Evolutionary conservation across 2,113 vertebrate species (phyloP), one percentile per base, ranked within the genome.

Genomic region (Gavia stellata): DNA sequence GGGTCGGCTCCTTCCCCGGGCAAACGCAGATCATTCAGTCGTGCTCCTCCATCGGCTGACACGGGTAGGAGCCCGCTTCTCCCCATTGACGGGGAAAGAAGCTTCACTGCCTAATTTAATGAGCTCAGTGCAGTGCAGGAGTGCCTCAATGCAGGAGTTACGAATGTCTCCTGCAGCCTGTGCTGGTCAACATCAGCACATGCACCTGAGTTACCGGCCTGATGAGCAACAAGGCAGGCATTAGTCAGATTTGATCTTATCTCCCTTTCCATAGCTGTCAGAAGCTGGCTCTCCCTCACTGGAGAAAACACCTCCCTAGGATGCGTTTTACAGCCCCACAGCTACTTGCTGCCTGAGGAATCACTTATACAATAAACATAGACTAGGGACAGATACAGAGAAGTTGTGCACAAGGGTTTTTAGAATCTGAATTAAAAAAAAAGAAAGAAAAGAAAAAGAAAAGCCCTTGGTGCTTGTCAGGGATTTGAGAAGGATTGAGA

Each of bases 101-200:
- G 58, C 36, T 62, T 56, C 33, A 2, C 75, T 50, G 40, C 75
- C 36, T 17, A 3, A 52, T n/a, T 42, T 59, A 8, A 26, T 4
- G n/a, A 74, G 26, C 55, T 45, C 21, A 28, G 1, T 33, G 28
- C 26, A 49, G 25, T 3, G 36, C 44, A 65, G 44, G 34, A 58
- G 56, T 20, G 31, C 31, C 50, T 58, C 31, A 14, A 19, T 6
- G 40, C 47, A 62, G 58, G 38, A 65, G 50, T 38, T 71, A 34
- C 0, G 16, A 66, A 42, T 8, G n/a, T 53, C 50, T 70, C 36
- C 44, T 0, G 3, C 28, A 34, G 55, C 44, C 59, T 47, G n/a
- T 24, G 45, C 67, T 36, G 31, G 47, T 49, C 83, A 75, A 28
- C 50, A 33, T 44, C 56, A 52, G 67, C 52, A 24, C 29, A 9